Percentiles rank a stretch among this genome's conserved stretches.
These are phyloP conservation scores for Drosophila greeni DNA, from an alignment of 2,888 invertebrate genomes.

Conservation along the genomic window DNA sequence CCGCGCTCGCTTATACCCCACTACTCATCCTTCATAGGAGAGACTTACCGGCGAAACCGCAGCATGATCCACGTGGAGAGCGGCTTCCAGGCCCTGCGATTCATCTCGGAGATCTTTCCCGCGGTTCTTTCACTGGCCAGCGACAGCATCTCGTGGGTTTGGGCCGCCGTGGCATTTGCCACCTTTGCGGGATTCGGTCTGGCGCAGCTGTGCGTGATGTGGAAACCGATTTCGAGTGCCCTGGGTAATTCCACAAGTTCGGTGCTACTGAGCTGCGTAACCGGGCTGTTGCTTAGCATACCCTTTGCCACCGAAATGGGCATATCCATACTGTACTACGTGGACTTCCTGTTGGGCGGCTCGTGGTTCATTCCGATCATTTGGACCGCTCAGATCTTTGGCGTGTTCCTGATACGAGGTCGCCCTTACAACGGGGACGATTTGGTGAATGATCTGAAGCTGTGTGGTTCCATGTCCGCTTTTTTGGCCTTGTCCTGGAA, in stretches of 20 bases:
- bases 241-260: slow-evolving; percentile 86
- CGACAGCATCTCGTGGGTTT: slow-evolving; percentile 89
- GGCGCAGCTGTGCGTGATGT: slow-evolving; percentile 92
- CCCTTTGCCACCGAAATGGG: slow-evolving; percentile 93
- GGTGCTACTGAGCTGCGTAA: slow-evolving; percentile 87
- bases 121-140: slow-evolving; percentile 88
- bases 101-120: slow-evolving; percentile 94
- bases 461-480: slow-evolving; percentile 81
- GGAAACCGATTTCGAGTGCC: slow-evolving; percentile 94
- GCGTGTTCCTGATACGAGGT: slow-evolving; percentile 92
- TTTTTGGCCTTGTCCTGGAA: slow-evolving; percentile 92
- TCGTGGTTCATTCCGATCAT: slow-evolving; percentile 92
- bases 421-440: slow-evolving; percentile 88
- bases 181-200: slow-evolving; percentile 91
- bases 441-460: slow-evolving; percentile 77
- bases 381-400: slow-evolving; percentile 87
- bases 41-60: slow-evolving; percentile 72
- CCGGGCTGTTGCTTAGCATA: slow-evolving; percentile 89
- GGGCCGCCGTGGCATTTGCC: slow-evolving; percentile 92
- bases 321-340: slow-evolving; percentile 88
- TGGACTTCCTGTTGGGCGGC: slow-evolving; percentile 91
- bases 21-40: slow-evolving; percentile 77
- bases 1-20: slow-evolving; percentile 76
- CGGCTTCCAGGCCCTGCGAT: slow-evolving; percentile 90
- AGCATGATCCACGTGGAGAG: slow-evolving; percentile 80